Evolutionary conservation across 2,888 invertebrate genomes (phyloP), one percentile per base, ranked within the genome.

Genomic region (Acrobasis repandana): DNA sequence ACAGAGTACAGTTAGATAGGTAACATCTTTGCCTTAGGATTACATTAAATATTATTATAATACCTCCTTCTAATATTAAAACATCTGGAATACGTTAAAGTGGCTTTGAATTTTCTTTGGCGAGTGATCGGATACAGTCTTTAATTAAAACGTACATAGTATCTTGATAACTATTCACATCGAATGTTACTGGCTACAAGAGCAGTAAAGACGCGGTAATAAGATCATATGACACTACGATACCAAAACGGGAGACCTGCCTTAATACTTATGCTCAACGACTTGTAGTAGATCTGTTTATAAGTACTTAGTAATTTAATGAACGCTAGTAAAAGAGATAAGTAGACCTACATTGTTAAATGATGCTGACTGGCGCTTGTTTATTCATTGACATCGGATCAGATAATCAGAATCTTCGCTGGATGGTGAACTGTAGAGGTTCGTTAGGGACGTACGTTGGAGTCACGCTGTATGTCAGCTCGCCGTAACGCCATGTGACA

Each of bases 361-460:
- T 43, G n/a, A n/a, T 1, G 43, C 43, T 43, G n/a, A 43, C n/a
- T 43, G 43, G 43, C n/a, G 43, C 43, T 14, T 38, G 38, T 3
- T 43, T 14, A 14, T 14, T 43, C n/a, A 43, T 14, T 43, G 11
- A 43, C 5, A 11, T 14, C 4, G 11, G 14, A 43, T 43, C 43
- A 14, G 6, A 43, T n/a, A n/a, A 43, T 43, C n/a, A n/a, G n/a
- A n/a, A n/a, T 68, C 88, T 84, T 61, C 84, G 84, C 56, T 86
- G 92, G 67, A 95, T 84, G 75, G 94, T 94, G 77, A 96, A 96
- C 82, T 94, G 94, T 63, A 96, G 82, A 47, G 96, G 95, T 72
- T 96, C 95, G 74, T 94, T 93, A 14, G 96, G 95, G 63, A 95
- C 94, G 75, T 96, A 96, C 52, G 96, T 96, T 60, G 96, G 95